A percentile compares a stretch with the other conserved stretches of the same genome.
Conservation (phyloP, 2,888 invertebrate species). For the Macropis europaea region DNA sequence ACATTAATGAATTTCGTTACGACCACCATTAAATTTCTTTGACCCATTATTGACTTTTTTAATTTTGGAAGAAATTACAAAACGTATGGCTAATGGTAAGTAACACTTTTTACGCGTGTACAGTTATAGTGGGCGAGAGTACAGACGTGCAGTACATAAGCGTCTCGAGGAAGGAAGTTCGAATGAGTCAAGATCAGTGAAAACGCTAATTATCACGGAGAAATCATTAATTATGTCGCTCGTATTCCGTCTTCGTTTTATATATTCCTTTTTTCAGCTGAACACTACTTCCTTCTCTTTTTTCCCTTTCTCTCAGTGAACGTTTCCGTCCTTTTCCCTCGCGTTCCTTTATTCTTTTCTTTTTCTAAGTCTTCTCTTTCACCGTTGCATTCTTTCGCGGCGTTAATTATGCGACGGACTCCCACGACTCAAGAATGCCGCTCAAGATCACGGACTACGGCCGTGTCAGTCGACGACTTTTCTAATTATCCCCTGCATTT, state of each 20-base stretch:
- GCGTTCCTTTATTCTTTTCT: not conserved
- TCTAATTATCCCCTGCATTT: constrained; percentile 60
- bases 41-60: no score
- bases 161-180: constrained; percentile 60
- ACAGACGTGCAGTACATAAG: constrained; percentile 11
- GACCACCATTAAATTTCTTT: no score
- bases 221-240: constrained; percentile 71
- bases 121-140: constrained; percentile 58
- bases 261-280: not conserved
- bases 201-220: constrained; percentile 72
- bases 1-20: no score
- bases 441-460: constrained; percentile 66
- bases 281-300: constrained; percentile 1
- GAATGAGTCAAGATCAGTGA: constrained; percentile 71
- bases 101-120: not conserved
- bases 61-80: no score
- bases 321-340: constrained; percentile 6
- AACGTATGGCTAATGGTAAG: no score
- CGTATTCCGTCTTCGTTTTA: constrained; percentile 27
- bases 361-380: constrained; percentile 38
- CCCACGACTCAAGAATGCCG: constrained; percentile 66
- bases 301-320: not conserved
- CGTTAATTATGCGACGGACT: constrained; percentile 73
- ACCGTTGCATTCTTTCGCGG: constrained; percentile 64
- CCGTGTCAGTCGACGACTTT: constrained; percentile 55